Conservation (phyloP, 2,113 vertebrate genomes). For the Chroicocephalus ridibundus region DNA sequence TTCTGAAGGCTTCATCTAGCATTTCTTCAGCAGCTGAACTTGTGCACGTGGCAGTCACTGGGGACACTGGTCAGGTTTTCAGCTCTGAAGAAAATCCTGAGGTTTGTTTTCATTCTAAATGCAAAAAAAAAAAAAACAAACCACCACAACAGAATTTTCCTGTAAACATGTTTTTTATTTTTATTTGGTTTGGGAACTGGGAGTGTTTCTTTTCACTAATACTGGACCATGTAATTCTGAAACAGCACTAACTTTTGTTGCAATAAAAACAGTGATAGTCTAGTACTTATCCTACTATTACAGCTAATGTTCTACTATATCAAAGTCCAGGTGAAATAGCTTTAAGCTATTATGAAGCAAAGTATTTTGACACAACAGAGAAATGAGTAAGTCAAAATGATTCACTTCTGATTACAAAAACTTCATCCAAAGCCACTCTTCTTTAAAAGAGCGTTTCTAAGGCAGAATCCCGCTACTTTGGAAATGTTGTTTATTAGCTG, state of each 20-base stretch:
- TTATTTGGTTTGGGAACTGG: neutral
- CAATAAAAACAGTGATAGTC: neutral
- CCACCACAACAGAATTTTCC: neutral
- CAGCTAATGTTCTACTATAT: neutral
- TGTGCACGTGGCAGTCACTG: accelerated
- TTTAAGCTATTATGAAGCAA: neutral
- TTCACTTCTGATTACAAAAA: neutral
- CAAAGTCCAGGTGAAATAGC: neutral
- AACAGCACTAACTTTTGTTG: neutral
- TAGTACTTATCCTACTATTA: neutral
- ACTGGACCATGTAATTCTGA: neutral
- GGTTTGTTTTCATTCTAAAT: neutral
- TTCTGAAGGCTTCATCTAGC: neutral
- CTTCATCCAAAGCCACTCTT: neutral
- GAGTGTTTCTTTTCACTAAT: neutral
- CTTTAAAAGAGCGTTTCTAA: neutral
- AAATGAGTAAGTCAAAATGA: neutral
- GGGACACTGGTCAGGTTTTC: neutral
- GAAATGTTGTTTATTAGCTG: neutral
- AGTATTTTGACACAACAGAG: neutral
- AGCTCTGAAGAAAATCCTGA: neutral
- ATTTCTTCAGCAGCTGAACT: neutral
- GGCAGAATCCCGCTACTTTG: neutral
- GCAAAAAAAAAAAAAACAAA: neutral
- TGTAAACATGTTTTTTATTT: neutral